Evolutionary conservation across 2,113 vertebrate species (phyloP), one percentile per base, ranked within the genome.

Genomic region (Erythrolamprus reginae): DNA sequence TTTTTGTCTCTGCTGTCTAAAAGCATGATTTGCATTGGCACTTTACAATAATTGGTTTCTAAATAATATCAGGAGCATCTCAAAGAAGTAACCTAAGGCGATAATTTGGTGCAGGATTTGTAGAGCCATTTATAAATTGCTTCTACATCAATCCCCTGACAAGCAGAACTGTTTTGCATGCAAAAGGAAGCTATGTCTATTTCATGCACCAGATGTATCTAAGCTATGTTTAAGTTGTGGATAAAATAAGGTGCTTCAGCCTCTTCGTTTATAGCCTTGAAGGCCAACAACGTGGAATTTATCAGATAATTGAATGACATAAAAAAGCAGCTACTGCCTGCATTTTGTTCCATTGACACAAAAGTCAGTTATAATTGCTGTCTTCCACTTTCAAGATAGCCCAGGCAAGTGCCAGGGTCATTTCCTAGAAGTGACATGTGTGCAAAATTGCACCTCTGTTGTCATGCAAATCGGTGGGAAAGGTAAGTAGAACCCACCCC

Each of bases 21-120:
- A 89, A 10, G 90, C 65, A 90, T 92, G 65, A 92, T 48, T 94
- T 45, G 0, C 12, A 91, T 88, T 92, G 55, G 77, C 93, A 90
- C 89, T 95, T 95, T 93, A 95, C 94, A 93, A 70, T 94, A 92
- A 95, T 96, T 90, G 52, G 65, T 93, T 89, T 84, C 84, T 94
- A 92, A 91, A 94, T 96, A 52, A 88, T 91, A 93, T 53, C 19
- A 83, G 47, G 82, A 92, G 95, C 83, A 94, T 86, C 86, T 58
- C 82, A n/a, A 93, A 91, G 87, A 90, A 89, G 33, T 65, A 85
- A 48, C 47, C 52, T 93, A 87, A 92, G 91, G 17, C 82, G 95
- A 91, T 88, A 93, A 93, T 65, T 2, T 85, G 88, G 92, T 24
- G 77, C 92, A 95, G 86, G 83, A 93, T 95, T 92, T 92, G 55